phyloP scores from a whole-genome alignment of 2,113 vertebrate genomes.

The Castor canadensis region DNA sequence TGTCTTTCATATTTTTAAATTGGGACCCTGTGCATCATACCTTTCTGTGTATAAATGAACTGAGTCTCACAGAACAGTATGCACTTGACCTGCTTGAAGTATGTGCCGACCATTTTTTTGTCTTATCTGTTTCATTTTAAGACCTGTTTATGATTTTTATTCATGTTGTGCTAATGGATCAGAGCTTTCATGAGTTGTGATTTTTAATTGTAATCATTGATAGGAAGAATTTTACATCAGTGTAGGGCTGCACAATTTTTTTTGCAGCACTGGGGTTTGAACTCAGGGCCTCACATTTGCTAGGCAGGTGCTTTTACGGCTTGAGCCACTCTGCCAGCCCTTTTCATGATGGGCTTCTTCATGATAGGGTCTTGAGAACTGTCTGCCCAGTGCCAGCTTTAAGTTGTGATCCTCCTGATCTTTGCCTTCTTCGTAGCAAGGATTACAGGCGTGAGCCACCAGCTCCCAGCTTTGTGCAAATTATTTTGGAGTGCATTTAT shows the following conservation, averaged over 20 bases:
- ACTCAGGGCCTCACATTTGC: no score
- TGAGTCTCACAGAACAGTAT: background rate
- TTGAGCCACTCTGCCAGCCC: no score
- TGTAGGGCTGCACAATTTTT: background rate
- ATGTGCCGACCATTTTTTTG: background rate
- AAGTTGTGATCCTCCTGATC: no score
- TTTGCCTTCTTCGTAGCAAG: no score
- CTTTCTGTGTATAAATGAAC: background rate
- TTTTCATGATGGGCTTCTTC: no score
- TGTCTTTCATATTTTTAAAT: background rate
- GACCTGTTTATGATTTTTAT: background rate
- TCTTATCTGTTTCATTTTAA: background rate
- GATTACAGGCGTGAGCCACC: no score
- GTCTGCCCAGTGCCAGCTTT: no score
- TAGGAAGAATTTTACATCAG: background rate
- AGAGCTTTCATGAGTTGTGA: background rate
- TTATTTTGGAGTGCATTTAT: background rate
- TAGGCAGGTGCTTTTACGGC: no score
- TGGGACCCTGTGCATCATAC: background rate
- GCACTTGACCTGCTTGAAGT: background rate
- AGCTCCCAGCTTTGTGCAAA: no score
- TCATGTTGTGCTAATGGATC: background rate
- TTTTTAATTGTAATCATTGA: no score
- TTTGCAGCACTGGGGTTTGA: no score
- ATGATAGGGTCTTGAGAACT: no score